Percentiles rank a stretch among this genome's conserved stretches.
Evolutionary conservation across 1,140 invertebrate genomes (phyloP).

Genomic region (Nomia melanderi): DNA sequence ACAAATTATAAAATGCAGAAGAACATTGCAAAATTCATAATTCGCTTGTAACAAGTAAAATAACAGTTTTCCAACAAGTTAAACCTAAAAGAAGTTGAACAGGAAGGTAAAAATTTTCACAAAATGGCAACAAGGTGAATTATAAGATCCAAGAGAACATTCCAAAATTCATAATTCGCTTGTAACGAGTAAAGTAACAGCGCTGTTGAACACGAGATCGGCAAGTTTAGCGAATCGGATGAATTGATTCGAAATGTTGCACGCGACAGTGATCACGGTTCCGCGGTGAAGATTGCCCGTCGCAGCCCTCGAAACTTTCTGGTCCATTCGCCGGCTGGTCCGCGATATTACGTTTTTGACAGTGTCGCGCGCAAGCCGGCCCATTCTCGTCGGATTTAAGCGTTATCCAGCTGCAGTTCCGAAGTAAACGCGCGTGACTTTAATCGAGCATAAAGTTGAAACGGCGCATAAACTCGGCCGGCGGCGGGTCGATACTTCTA

Average conservation of each 20-base stretch:
- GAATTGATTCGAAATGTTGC: slow-evolving; percentile 10
- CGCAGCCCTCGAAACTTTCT: slow-evolving; percentile 1
- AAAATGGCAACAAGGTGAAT: too few relatives aligned
- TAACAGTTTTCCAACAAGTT: too few relatives aligned
- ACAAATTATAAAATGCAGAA: too few relatives aligned
- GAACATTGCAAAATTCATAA: too few relatives aligned
- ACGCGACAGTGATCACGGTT: background rate
- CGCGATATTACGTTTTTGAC: slow-evolving; percentile 21
- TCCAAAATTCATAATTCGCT: too few relatives aligned
- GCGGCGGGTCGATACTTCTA: slow-evolving; percentile 21
- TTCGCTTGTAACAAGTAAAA: too few relatives aligned
- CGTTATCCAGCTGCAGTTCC: slow-evolving; percentile 44
- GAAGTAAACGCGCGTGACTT: slow-evolving; percentile 52
- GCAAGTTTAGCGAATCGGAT: background rate
- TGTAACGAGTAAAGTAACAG: too few relatives aligned
- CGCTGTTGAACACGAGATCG: background rate
- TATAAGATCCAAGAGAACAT: too few relatives aligned
- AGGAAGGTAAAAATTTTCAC: too few relatives aligned
- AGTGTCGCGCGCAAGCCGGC: background rate
- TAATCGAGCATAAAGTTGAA: slow-evolving; percentile 56
- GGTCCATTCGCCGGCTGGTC: background rate
- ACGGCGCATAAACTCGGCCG: slow-evolving; percentile 46
- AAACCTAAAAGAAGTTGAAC: too few relatives aligned
- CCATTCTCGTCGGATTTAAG: slow-evolving; percentile 39
- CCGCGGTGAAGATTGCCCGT: background rate